These are phyloP conservation scores for Odontothrips loti DNA, from an alignment of 2,888 invertebrate species.

Conservation along the genomic window DNA sequence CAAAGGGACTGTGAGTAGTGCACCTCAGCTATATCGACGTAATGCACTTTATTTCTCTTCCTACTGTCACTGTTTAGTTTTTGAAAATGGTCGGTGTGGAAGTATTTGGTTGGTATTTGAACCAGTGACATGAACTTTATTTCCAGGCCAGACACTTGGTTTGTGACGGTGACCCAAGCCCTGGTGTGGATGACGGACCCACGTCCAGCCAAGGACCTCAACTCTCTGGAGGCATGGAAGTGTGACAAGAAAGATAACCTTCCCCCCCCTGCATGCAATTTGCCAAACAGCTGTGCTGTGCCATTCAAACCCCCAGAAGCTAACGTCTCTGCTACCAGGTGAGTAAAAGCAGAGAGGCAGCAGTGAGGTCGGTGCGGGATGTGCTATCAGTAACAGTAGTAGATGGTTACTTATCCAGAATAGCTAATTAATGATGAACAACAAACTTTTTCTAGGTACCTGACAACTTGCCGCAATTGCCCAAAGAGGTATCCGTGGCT, in stretches of 20 bases:
- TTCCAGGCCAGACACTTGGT: slow-evolving; percentile 76
- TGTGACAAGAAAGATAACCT: slow-evolving; percentile 66
- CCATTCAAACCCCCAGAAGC: slow-evolving; percentile 70
- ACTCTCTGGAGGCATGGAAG: slow-evolving; percentile 74
- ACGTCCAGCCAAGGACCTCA: slow-evolving; percentile 61
- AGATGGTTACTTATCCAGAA: neutral
- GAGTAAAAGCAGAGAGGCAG: slow-evolving; percentile 28
- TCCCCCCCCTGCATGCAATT: slow-evolving; percentile 71
- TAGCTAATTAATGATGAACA: neutral
- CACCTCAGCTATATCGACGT: too few species aligned
- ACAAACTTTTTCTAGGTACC: slow-evolving; percentile 55
- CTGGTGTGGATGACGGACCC: slow-evolving; percentile 88
- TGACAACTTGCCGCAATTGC: slow-evolving; percentile 83
- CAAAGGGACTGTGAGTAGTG: slow-evolving; percentile 60
- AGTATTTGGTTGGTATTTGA: neutral
- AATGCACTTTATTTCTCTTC: neutral
- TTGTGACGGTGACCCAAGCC: slow-evolving; percentile 82
- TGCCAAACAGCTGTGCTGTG: slow-evolving; percentile 78
- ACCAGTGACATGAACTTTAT: slow-evolving; percentile 2
- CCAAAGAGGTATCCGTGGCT: slow-evolving; percentile 84
- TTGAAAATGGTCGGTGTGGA: too few species aligned
- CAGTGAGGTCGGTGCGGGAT: neutral
- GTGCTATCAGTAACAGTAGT: neutral
- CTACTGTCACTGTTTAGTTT: too few species aligned
- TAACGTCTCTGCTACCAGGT: slow-evolving; percentile 71